Evolutionary conservation across 2,113 vertebrate genomes (phyloP).

Genomic region (Psophia crepitans): DNA sequence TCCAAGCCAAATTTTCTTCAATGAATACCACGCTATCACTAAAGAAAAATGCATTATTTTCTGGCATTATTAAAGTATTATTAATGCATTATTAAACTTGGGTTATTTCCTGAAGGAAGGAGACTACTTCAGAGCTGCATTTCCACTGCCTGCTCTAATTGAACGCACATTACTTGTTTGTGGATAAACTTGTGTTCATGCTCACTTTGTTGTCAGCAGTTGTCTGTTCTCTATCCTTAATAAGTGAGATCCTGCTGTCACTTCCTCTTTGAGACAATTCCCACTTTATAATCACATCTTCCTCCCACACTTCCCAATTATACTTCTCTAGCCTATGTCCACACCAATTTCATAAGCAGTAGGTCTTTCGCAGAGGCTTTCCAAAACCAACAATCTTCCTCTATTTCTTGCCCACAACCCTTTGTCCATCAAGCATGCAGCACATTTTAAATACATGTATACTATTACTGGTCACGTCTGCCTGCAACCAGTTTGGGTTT

Average conservation of each 20-base stretch:
- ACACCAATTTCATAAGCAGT: neutral
- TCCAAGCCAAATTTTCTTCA: neutral
- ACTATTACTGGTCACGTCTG: slow-evolving; percentile 49
- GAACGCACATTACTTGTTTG: neutral
- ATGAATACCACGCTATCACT: neutral
- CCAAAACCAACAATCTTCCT: neutral
- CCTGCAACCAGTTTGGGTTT: slow-evolving; percentile 40
- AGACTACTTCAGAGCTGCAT: neutral
- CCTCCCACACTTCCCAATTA: neutral
- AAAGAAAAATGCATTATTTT: neutral
- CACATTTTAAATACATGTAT: neutral
- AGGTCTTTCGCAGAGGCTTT: neutral
- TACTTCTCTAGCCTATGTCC: neutral
- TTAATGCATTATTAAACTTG: neutral
- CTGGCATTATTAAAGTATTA: neutral
- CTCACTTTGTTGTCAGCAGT: neutral
- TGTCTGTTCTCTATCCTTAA: neutral
- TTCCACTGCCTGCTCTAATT: neutral
- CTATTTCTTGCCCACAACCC: slow-evolving; percentile 13
- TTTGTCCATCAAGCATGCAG: neutral
- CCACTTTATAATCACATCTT: neutral
- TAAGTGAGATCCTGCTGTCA: neutral
- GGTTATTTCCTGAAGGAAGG: neutral
- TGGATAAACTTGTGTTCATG: neutral
- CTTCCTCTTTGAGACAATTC: neutral